A percentile compares a stretch with the other conserved stretches of the same genome.
Conservation (phyloP, 2,888 invertebrate species). For the Ypsolopha scabrella region DNA sequence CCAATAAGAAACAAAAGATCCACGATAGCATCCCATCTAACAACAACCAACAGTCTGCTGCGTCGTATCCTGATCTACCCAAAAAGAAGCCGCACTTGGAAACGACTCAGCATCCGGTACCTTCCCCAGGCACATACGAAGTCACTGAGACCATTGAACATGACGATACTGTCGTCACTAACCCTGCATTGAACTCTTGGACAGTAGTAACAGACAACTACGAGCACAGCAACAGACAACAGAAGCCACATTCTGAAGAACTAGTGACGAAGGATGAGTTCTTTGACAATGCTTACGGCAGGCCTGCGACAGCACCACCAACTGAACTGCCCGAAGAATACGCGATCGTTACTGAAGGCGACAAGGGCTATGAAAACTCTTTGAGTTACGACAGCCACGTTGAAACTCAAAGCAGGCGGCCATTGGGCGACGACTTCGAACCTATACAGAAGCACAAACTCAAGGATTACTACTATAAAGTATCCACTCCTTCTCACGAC, state of each 20-base stretch:
- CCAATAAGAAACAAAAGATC: conserved; percentile 34
- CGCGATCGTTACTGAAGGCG: conserved; percentile 53
- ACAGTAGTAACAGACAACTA: conserved; percentile 37
- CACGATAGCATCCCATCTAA: conserved; percentile 45
- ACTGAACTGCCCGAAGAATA: conserved; percentile 49
- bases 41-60: conserved; percentile 39
- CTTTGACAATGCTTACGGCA: conserved; percentile 23
- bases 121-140: conserved; percentile 46
- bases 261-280: conserved; percentile 31
- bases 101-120: conserved; percentile 19
- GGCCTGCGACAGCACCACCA: conserved; percentile 33
- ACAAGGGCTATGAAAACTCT: conserved; percentile 52
- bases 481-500: conserved; percentile 49
- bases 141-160: conserved; percentile 50
- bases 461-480: conserved; percentile 60
- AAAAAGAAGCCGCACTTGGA: conserved; percentile 22
- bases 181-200: conserved; percentile 47
- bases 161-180: conserved; percentile 31
- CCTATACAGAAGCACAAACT: conserved; percentile 55
- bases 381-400: conserved; percentile 48
- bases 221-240: conserved; percentile 20
- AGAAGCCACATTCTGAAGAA: conserved; percentile 31
- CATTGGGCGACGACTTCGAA: conserved; percentile 56
- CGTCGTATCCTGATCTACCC: conserved; percentile 38
- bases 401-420: conserved; percentile 60